Evolutionary conservation across 1,140 invertebrate species (phyloP).

Genomic region (Bombyx mandarina): DNA sequence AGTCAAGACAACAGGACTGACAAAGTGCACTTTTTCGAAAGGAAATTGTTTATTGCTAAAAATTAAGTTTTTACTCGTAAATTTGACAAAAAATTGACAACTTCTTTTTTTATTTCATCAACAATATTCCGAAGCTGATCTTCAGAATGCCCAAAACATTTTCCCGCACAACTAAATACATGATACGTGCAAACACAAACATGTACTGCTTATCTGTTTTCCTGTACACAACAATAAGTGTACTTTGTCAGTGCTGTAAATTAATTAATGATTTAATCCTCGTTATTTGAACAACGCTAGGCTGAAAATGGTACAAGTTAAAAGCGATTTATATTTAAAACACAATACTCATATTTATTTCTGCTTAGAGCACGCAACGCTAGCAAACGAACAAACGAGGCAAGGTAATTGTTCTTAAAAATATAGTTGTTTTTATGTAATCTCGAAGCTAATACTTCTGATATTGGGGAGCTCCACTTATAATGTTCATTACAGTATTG

Average conservation of each 20-base stretch:
- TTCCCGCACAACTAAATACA: neutral
- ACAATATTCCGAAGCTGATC: too few species aligned
- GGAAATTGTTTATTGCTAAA: neutral
- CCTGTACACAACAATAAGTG: neutral
- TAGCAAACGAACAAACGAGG: too few species aligned
- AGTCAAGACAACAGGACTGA: too few species aligned
- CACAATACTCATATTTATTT: neutral
- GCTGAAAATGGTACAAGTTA: conserved; percentile 1
- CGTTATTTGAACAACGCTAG: conserved; percentile 15
- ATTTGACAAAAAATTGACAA: neutral
- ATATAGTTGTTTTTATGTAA: too few species aligned
- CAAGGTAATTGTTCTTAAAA: too few species aligned
- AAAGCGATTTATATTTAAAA: neutral
- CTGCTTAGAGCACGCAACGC: too few species aligned
- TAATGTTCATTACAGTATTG: too few species aligned
- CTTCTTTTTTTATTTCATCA: neutral
- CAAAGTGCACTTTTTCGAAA: neutral
- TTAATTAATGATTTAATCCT: conserved; percentile 21
- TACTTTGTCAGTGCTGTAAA: conserved; percentile 11
- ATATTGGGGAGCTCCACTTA: too few species aligned
- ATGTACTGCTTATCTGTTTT: neutral
- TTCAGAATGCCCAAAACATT: too few species aligned
- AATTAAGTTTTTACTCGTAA: neutral
- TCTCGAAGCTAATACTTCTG: too few species aligned
- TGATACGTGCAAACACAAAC: neutral